Evolutionary conservation across 92 coral and sea anemone genomes (phyloP).

Genomic region (Phenganax subtilis): DNA sequence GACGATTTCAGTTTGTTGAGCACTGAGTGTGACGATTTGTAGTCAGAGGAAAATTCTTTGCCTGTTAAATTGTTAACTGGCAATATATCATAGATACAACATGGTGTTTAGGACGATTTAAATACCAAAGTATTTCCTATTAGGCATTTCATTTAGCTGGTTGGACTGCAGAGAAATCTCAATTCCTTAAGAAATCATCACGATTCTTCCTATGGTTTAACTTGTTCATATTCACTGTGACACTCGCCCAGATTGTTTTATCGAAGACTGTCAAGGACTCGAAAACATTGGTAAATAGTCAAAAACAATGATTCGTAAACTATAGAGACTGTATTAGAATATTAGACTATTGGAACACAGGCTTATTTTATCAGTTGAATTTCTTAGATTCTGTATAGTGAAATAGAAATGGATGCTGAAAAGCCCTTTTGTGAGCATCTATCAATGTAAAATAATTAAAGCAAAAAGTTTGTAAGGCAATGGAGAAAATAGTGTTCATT

Average conservation of each 20-base stretch:
- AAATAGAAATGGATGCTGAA: no score
- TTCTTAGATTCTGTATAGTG: no score
- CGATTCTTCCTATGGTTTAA: conserved; percentile 65
- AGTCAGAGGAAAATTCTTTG: neutral
- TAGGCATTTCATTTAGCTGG: conserved; percentile 94
- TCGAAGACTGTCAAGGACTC: conserved; percentile 66
- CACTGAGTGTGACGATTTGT: no score
- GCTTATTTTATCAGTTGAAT: no score
- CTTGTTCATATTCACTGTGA: conserved; percentile 60
- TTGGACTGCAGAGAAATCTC: conserved; percentile 74
- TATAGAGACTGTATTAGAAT: neutral
- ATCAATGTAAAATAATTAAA: no score
- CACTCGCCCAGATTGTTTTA: conserved; percentile 67
- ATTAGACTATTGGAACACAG: neutral
- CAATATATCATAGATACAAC: no score
- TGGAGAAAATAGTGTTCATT: no score
- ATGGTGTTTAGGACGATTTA: neutral
- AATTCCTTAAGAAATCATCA: conserved; percentile 83
- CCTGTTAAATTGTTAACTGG: neutral
- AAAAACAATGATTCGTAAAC: neutral
- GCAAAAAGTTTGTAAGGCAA: no score
- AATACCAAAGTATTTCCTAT: neutral
- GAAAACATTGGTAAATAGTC: conserved; percentile 58
- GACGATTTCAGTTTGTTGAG: no score
- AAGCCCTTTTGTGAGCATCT: neutral